Percentiles rank a stretch among this genome's conserved stretches.
Conservation (phyloP, 2,113 vertebrate genomes). For the Oreochromis aureus region DNA sequence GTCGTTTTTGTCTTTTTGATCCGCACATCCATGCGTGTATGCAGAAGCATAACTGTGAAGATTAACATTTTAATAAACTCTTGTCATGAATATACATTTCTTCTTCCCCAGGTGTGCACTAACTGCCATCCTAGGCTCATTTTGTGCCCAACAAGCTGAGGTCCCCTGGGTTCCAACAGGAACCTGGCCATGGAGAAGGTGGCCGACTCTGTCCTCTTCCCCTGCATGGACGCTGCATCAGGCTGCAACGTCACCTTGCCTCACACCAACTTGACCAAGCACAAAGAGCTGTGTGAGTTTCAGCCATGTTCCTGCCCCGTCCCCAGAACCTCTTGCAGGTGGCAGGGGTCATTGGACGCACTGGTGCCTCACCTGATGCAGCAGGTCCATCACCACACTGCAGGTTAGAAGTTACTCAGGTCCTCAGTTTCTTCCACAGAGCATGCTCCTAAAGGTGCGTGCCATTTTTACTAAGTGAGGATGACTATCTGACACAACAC, state of each 20-base stretch:
- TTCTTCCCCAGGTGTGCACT: constrained; percentile 77
- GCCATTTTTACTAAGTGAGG: background rate
- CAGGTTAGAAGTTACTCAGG: constrained; percentile 60
- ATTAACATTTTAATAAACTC: background rate
- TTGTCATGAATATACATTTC: background rate
- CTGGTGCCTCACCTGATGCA: constrained; percentile 99
- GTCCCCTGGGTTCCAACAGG: constrained; percentile 94
- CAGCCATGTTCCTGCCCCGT: constrained; percentile 97
- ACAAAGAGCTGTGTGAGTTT: constrained; percentile 98
- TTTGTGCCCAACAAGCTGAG: constrained; percentile 94
- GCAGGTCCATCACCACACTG: constrained; percentile 94
- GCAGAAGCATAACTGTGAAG: background rate
- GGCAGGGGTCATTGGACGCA: constrained; percentile 96
- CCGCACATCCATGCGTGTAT: background rate
- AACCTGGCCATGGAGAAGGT: constrained; percentile 99
- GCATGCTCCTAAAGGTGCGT: background rate
- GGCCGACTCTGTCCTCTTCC: constrained; percentile 97
- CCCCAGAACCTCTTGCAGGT: constrained; percentile 95
- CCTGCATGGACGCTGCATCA: constrained; percentile 95
- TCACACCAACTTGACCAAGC: constrained; percentile 97
- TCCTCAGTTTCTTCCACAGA: no score
- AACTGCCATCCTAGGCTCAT: constrained; percentile 98
- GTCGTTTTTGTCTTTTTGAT: background rate
- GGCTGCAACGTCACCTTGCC: constrained; percentile 96
- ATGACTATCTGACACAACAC: no score